Conservation (phyloP, 2,797 vertebrate species). For the Myiotriccus ornatus region DNA sequence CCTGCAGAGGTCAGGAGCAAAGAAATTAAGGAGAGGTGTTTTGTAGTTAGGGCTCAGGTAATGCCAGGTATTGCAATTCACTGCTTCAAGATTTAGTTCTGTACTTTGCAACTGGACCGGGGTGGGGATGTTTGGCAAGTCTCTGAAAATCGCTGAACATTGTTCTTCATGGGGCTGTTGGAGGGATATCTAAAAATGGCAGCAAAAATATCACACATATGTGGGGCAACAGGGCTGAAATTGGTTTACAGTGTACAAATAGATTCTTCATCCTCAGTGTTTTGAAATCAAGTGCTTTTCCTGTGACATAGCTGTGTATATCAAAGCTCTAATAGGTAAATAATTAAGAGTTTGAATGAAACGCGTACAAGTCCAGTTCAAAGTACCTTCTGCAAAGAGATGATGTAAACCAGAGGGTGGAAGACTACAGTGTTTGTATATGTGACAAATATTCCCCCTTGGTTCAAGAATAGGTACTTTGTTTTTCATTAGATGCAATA, state of each 20-base stretch:
- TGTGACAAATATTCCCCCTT: not conserved
- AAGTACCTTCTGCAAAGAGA: not conserved
- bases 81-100: not conserved
- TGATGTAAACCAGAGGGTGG: not conserved
- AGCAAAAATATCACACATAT: not conserved
- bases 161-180: not conserved
- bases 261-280: not conserved
- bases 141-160: not conserved
- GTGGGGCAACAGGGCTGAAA: not conserved
- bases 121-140: not conserved
- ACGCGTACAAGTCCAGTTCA: not conserved
- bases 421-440: not conserved
- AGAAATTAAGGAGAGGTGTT: not conserved
- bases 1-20: not conserved
- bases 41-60: not conserved
- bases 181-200: not conserved
- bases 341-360: not conserved
- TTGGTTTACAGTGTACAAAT: not conserved
- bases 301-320: not conserved
- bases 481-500: not conserved
- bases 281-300: not conserved
- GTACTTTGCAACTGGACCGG: not conserved
- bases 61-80: not conserved
- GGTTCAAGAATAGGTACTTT: not conserved
- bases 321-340: not conserved